Evolutionary conservation across 2,113 vertebrate genomes (phyloP), one percentile per base, ranked within the genome.

Genomic region (Vidua chalybeata): DNA sequence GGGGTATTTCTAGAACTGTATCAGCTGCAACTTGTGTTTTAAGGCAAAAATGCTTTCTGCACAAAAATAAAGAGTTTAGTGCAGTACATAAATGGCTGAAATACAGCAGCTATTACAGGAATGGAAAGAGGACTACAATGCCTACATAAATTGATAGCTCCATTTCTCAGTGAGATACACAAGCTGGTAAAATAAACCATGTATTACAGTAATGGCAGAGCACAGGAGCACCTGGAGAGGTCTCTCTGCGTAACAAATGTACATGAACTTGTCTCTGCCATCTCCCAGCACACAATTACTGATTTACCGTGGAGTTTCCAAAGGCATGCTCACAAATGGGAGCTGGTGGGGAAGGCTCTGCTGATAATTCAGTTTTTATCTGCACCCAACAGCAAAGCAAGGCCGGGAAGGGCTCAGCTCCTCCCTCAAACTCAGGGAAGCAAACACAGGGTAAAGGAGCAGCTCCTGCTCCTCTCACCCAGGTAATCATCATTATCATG

Each of bases 41-140:
- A 78, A 94, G 72, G 68, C 66, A 88, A 88, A 96, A 93, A 88
- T 85, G 76, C 85, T 93, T 94, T 68, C 94, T 51, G 91, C 87
- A 85, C 78, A 87, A 52, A 24, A 67, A 67, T 17, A 74, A 77
- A 39, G 83, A 43, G 58, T 90, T 92, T 68, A 93, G 90, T 74
- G 85, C 56, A 30, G 79, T 23, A 30, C 88, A 83, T 93, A 96
- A 95, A 93, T 17, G 75, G 75, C 10, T 96, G 93, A 93, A 93
- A 95, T 96, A 96, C 81, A 56, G 90, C 45, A 94, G 92, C 89
- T 90, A 88, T 95, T 95, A 77, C 67, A 88, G 85, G 71, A 90
- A 52, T 63, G 90, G 93, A 88, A 86, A 73, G 82, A 94, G 72
- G 62, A 77, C 87, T 76, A 74, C 88, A 91, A 93, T 83, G 75